A percentile compares a stretch with the other conserved stretches of the same genome.
These are phyloP conservation scores for Stratiomys singularior DNA, from an alignment of 2,888 invertebrate species.

Conservation along the genomic window DNA sequence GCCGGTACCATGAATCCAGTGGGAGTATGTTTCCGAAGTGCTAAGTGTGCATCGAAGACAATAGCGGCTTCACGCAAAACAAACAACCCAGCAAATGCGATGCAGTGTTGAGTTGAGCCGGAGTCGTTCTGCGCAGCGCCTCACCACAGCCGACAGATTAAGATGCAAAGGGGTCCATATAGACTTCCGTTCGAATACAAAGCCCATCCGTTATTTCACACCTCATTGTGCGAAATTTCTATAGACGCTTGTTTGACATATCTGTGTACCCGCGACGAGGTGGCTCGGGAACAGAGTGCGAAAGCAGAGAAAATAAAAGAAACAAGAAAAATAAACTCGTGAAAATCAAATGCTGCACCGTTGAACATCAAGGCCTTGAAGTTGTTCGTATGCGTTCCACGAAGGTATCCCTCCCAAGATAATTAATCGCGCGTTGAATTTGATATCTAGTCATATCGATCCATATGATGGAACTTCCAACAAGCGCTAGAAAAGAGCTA, in stretches of 20 bases:
- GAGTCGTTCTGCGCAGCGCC: neutral
- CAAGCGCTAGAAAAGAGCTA: too few species aligned
- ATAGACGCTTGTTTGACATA: slow-evolving; percentile 41
- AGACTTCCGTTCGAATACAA: slow-evolving; percentile 52
- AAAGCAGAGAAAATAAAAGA: too few species aligned
- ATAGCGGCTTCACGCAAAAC: neutral
- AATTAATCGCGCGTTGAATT: too few species aligned
- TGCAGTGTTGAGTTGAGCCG: neutral
- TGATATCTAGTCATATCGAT: too few species aligned
- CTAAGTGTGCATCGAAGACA: slow-evolving; percentile 1
- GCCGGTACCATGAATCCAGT: slow-evolving; percentile 1
- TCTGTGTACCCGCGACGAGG: slow-evolving; percentile 1
- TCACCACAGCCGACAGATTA: slow-evolving; percentile 26
- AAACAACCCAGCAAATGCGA: neutral
- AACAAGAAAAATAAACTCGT: too few species aligned
- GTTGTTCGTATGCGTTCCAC: too few species aligned
- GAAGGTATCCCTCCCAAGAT: too few species aligned
- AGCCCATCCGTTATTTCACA: slow-evolving; percentile 53
- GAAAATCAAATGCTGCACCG: too few species aligned
- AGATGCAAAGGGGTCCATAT: slow-evolving; percentile 30
- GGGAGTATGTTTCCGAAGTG: neutral
- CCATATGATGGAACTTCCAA: too few species aligned
- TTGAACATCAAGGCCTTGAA: too few species aligned
- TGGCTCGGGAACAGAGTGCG: neutral
- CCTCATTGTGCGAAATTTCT: slow-evolving; percentile 52